Percentiles rank a stretch among this genome's conserved stretches.
These are phyloP conservation scores for Nymphicus hollandicus DNA, from an alignment of 2,113 vertebrate genomes.

Conservation along the genomic window DNA sequence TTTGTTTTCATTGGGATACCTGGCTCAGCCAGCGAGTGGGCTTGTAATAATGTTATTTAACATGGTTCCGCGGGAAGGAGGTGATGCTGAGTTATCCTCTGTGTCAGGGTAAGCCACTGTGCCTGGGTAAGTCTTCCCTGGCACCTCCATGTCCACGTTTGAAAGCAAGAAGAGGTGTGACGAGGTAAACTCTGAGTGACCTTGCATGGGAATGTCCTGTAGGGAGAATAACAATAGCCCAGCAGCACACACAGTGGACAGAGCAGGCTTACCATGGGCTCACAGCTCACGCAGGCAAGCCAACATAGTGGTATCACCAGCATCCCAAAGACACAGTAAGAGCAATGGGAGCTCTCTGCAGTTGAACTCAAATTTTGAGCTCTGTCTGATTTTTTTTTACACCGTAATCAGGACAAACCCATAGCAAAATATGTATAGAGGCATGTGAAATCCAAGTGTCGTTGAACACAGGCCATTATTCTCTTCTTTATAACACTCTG, in stretches of 20 bases:
- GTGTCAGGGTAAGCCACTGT: neutral
- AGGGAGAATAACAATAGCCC: conserved; percentile 23
- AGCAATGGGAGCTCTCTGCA: neutral
- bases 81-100: neutral
- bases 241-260: neutral
- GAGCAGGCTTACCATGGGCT: neutral
- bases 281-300: neutral
- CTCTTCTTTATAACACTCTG: conserved; percentile 19
- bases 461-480: neutral
- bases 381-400: neutral
- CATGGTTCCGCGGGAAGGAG: conserved; percentile 4
- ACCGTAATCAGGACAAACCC: neutral
- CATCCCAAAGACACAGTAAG: neutral
- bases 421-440: neutral
- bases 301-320: neutral
- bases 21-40: neutral
- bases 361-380: neutral
- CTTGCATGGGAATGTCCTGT: neutral
- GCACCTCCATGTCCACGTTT: fast-evolving
- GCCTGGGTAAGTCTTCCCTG: neutral
- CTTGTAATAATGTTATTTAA: conserved; percentile 4
- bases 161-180: neutral
- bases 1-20: conserved; percentile 52
- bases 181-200: neutral
- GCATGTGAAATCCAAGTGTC: neutral